Conservation (phyloP, 2,113 vertebrate species). For the Hylia prasina region DNA sequence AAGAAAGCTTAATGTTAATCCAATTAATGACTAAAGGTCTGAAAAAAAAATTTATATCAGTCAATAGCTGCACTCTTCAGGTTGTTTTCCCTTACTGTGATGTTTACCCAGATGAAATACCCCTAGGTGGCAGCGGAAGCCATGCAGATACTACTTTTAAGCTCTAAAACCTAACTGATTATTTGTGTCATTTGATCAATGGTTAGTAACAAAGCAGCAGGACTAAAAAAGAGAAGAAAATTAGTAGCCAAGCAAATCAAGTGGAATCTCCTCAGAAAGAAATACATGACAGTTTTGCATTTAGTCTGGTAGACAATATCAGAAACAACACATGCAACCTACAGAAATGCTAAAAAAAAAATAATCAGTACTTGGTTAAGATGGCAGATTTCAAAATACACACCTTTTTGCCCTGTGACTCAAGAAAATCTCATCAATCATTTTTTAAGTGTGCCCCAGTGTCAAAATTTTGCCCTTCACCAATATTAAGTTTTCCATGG, state of each 20-base stretch:
- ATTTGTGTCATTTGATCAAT: neutral
- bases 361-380: neutral
- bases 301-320: neutral
- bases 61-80: neutral
- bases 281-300: neutral
- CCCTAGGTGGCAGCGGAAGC: conserved; percentile 43
- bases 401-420: neutral
- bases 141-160: conserved; percentile 1
- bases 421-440: neutral
- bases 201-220: conserved; percentile 17
- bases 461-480: neutral
- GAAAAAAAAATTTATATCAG: neutral
- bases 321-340: conserved; percentile 11
- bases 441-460: neutral
- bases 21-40: conserved; percentile 1
- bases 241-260: neutral
- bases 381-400: neutral
- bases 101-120: neutral
- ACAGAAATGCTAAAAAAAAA: neutral
- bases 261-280: neutral
- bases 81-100: neutral
- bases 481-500: neutral
- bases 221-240: neutral
- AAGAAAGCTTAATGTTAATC: conserved; percentile 52
- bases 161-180: neutral